Evolutionary conservation across 2,797 vertebrate species (phyloP).

Genomic region (Pipistrellus pygmaeus): DNA sequence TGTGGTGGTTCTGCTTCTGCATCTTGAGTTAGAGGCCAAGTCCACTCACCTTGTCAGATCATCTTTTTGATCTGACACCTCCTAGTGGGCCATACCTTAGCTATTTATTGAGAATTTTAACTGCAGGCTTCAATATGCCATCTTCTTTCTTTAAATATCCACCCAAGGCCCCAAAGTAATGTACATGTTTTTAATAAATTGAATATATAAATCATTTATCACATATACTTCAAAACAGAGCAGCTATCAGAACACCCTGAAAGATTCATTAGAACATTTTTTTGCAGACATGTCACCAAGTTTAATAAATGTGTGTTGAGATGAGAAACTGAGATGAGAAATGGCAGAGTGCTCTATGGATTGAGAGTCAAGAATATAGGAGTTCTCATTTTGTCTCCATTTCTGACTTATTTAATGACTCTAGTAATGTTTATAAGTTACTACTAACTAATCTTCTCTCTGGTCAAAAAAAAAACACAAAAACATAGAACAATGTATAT

Average conservation of each 20-base stretch:
- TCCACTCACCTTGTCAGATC: constrained; percentile 5
- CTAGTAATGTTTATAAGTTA: constrained; percentile 39
- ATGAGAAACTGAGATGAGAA: constrained; percentile 49
- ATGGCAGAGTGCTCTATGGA: constrained; percentile 27
- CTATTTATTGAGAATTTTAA: constrained; percentile 14
- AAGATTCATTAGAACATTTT: constrained; percentile 71
- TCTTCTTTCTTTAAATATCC: constrained; percentile 59
- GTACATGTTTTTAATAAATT: constrained; percentile 69
- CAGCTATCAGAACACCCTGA: constrained; percentile 65
- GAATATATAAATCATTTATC: constrained; percentile 72
- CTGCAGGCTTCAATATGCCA: background rate
- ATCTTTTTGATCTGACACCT: constrained; percentile 30
- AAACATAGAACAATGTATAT: background rate
- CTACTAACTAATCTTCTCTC: constrained; percentile 24
- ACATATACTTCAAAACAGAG: constrained; percentile 68
- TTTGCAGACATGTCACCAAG: constrained; percentile 38
- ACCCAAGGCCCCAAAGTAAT: constrained; percentile 48
- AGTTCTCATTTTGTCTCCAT: constrained; percentile 47
- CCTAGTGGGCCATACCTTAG: background rate
- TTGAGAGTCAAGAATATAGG: constrained; percentile 28
- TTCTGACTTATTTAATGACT: constrained; percentile 44
- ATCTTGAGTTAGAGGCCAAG: background rate
- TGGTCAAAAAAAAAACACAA: background rate
- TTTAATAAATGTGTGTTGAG: constrained; percentile 60
- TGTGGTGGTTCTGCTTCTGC: background rate